phyloP scores from a whole-genome alignment of 1,140 invertebrate species.

The Leptestheria dahalacensis region DNA sequence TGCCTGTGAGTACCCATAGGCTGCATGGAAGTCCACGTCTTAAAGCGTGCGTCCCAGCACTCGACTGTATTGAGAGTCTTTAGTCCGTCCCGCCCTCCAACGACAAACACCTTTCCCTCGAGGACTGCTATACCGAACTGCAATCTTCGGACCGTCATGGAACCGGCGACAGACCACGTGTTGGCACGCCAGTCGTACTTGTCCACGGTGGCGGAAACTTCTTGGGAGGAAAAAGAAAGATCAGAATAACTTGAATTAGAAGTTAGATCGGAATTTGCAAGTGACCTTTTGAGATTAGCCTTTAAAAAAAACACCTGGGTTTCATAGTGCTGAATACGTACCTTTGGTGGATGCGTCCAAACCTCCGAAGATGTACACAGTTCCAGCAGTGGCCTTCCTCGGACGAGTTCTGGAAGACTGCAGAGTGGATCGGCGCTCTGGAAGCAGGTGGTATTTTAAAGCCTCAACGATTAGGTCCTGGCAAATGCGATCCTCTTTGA shows the following conservation, averaged over 20 bases:
- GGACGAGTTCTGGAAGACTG: slow-evolving; percentile 65
- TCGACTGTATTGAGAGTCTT: slow-evolving; percentile 48
- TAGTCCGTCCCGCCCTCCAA: slow-evolving; percentile 81
- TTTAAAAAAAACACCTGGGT: slow-evolving; percentile 6
- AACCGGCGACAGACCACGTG: slow-evolving; percentile 55
- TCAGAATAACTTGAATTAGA: slow-evolving; percentile 12
- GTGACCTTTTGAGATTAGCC: not conserved
- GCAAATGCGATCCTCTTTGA: slow-evolving; percentile 48
- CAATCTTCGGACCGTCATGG: slow-evolving; percentile 62
- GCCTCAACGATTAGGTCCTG: slow-evolving; percentile 84
- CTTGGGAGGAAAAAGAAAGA: slow-evolving; percentile 13
- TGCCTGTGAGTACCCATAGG: slow-evolving; percentile 85
- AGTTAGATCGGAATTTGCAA: slow-evolving; percentile 7
- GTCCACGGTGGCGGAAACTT: slow-evolving; percentile 59
- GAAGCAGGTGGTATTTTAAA: slow-evolving; percentile 77
- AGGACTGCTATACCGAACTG: slow-evolving; percentile 83
- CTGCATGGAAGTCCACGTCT: slow-evolving; percentile 61
- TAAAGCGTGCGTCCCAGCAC: slow-evolving; percentile 19
- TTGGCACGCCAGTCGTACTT: slow-evolving; percentile 72
- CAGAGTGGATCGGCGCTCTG: slow-evolving; percentile 58
- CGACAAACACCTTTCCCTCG: slow-evolving; percentile 63
- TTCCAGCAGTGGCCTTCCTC: slow-evolving; percentile 69
- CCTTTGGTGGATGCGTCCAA: slow-evolving; percentile 69
- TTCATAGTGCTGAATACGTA: slow-evolving; percentile 18
- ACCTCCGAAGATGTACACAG: slow-evolving; percentile 71